Base-by-base conservation (phyloP, 2,888 invertebrate genomes). In the Tipula unca region DNA sequence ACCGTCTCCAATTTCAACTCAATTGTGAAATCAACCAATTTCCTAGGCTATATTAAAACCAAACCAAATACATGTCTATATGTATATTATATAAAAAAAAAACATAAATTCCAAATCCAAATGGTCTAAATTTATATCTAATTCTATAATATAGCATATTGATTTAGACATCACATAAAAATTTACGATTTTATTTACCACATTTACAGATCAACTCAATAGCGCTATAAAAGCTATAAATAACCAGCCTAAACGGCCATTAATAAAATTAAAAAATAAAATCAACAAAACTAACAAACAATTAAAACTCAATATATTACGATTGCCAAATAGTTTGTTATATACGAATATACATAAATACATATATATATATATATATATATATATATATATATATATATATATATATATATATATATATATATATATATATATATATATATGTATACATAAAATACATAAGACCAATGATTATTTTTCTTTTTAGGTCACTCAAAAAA, bases 301-400 rank as follows among this genome's bases (percentile, higher is more conserved):
- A 69, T 69, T 69, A 69, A 69, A 69, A 69, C 69, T 69, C 69
- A 69, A 69, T 69, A 69, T 69, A 25, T 69, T 69, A 69, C 69
- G 69, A 69, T 69, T 69, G 69, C 69, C 69, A 69, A 69, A 69
- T 69, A 69, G 69, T n/a, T n/a, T n/a, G n/a, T 69, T 69, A 69
- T 10, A 25, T 20, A 69, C 1, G 8, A 4, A 17, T 17, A 17
- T 54, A 54, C 48, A 17, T 48, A n/a, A 1, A 48, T 17, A 0
- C n/a, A 48, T 17, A 54, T 54, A 54, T 13, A 54, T 54, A 54
- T 17, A 17, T 48, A n/a, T 5, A 48, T 17, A 0, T 3, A 48
- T 17, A 54, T 54, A 54, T 13, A 54, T 69, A 69, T 10, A 25
- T 20, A 69, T 0, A 1, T 5, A 17, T 17, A 17, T 54, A 54